These are phyloP conservation scores for Heliconius sara DNA, from an alignment of 2,888 invertebrate genomes.

Conservation along the genomic window DNA sequence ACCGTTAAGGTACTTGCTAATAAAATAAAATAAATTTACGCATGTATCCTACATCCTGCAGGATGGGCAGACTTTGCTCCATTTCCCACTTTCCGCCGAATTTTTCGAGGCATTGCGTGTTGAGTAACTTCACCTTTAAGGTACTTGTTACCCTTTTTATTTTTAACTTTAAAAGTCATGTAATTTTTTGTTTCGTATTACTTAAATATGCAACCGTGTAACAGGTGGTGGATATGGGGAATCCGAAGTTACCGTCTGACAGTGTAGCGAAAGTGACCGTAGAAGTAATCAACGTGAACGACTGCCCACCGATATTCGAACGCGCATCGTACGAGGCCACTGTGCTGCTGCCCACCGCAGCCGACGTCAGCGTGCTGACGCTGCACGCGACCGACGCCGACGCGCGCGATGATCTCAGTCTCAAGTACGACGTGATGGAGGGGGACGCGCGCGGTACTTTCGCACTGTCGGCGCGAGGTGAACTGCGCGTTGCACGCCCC, in stretches of 20 bases:
- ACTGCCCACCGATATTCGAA: constrained; percentile 93
- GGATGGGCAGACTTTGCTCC: no score
- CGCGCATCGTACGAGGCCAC: constrained; percentile 89
- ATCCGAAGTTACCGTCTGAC: constrained; percentile 91
- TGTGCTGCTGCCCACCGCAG: constrained; percentile 91
- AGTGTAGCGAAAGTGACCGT: constrained; percentile 92
- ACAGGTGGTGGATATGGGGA: constrained; percentile 91
- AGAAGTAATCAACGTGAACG: constrained; percentile 92
- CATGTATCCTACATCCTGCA: no score
- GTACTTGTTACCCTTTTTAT: no score
- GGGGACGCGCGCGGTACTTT: constrained; percentile 91
- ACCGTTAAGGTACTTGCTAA: constrained; percentile 86
- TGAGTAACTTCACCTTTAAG: no score
- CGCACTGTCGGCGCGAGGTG: constrained; percentile 84
- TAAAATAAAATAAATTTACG: no score
- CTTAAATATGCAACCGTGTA: constrained; percentile 4
- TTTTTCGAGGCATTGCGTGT: no score
- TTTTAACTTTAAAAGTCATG: no score
- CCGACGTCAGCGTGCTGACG: constrained; percentile 88
- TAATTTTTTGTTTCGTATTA: no score
- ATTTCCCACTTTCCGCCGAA: no score
- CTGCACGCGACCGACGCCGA: constrained; percentile 91
- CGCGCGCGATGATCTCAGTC: constrained; percentile 73
- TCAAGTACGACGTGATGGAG: constrained; percentile 90
- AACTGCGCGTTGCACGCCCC: constrained; percentile 74